Base-by-base conservation (phyloP, 2,888 invertebrate genomes). In the Andrena dorsata region DNA sequence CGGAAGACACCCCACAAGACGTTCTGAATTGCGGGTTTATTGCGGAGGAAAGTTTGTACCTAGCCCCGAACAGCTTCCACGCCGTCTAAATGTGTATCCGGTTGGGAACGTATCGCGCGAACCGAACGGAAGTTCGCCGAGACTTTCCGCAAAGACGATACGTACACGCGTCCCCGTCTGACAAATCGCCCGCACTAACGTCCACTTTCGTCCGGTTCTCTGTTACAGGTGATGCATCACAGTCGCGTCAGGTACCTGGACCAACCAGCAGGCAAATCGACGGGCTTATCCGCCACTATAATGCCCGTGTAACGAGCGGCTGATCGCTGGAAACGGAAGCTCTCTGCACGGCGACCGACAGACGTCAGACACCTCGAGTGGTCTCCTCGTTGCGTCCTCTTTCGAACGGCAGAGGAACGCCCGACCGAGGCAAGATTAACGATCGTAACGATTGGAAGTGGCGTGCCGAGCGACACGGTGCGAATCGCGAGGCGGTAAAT, bases 151-250 rank as follows among this genome's bases (percentile, higher is more conserved):
- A 6, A 10, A 16, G 16, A 41, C 49, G 23, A 2, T 20, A 8
- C 28, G 32, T 7, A 35, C n/a, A n/a, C n/a, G n/a, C 35, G n/a
- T 26, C 35, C 28, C 30, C 26, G 7, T 1, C 28, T n/a, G 51
- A 64, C 32, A 64, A 53, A 72, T 64, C n/a, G 10, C 0, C 5
- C 16, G 13, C 49, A 8, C 65, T 65, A 10, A 68, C 20, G 28
- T 23, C 23, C 56, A 4, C 23, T n/a, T 26, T 26, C n/a, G 16
- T 23, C 49, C 26, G 8, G 32, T 64, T 28, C 28, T 49, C 68
- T 82, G 80, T 92, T 92, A 5, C 90, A 92, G 91, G 91, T 92
- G 86, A 91, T 91, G 91, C 85, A 83, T 88, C 86, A 74, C 68
- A 68, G 77, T 70, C 82, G 79, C 68, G 69, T 53, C 53, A 72